A percentile compares a stretch with the other conserved stretches of the same genome.
These are phyloP conservation scores for Bovichtus variegatus DNA, from an alignment of 2,797 vertebrate species.

Conservation along the genomic window DNA sequence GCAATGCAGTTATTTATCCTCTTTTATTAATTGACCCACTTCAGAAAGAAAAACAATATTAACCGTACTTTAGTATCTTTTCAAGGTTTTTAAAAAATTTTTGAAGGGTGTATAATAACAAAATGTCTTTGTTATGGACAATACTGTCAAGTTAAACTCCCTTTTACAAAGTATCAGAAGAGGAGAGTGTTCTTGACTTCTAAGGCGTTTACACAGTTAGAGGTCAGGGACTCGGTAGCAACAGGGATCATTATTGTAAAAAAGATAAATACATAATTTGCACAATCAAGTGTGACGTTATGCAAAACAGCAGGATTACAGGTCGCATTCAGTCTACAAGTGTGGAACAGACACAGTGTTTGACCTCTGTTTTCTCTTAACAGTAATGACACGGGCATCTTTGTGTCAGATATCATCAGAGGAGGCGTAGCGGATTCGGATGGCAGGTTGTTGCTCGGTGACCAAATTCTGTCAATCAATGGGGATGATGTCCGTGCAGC, in stretches of 20 bases:
- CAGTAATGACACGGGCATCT: conserved; percentile 95
- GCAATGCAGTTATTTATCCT: not conserved
- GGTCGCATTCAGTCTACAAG: conserved; percentile 35
- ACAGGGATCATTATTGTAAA: not conserved
- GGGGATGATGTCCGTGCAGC: conserved; percentile 92
- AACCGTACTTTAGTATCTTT: no score
- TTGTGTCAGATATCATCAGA: conserved; percentile 94
- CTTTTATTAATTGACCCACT: not conserved
- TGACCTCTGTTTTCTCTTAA: conserved; percentile 69
- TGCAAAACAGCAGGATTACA: conserved; percentile 35
- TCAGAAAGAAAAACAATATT: not conserved
- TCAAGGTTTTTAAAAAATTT: not conserved
- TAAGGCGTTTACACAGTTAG: not conserved
- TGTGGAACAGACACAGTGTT: conserved; percentile 29
- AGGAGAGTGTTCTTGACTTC: not conserved
- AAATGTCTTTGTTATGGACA: not conserved
- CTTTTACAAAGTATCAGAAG: not conserved
- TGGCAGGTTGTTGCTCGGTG: conserved; percentile 92
- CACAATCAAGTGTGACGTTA: conserved; percentile 52
- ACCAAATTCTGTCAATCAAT: conserved; percentile 95
- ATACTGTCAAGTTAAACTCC: not conserved
- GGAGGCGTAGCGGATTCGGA: conserved; percentile 91
- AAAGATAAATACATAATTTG: conserved; percentile 30
- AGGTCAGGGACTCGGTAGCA: conserved; percentile 11
- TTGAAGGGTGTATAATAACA: not conserved